Conservation (phyloP, 2,888 invertebrate species). For the Melanotus villosus region DNA sequence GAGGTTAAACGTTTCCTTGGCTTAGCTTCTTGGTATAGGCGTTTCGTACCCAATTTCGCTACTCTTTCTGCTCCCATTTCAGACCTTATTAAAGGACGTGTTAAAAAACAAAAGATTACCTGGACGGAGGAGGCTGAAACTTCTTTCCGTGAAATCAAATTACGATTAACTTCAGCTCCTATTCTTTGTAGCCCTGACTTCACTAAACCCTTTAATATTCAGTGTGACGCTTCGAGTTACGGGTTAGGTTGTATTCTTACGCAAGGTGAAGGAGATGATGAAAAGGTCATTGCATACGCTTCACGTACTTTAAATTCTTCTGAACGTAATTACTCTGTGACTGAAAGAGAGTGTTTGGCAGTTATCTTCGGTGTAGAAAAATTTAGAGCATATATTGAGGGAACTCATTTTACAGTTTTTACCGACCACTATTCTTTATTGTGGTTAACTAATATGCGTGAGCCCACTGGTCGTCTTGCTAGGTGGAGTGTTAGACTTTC, state of each 20-base stretch:
- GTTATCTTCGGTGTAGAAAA: constrained; percentile 38
- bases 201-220: constrained; percentile 51
- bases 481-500: constrained; percentile 47
- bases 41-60: constrained; percentile 55
- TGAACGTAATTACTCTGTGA: constrained; percentile 40
- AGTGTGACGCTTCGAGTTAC: constrained; percentile 52
- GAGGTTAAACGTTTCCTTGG: constrained; percentile 58
- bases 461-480: constrained; percentile 46
- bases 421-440: constrained; percentile 53
- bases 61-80: constrained; percentile 51
- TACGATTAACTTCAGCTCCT: constrained; percentile 51
- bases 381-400: constrained; percentile 40
- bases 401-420: constrained; percentile 48
- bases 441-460: constrained; percentile 44
- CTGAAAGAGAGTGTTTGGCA: constrained; percentile 39
- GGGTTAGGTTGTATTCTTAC: constrained; percentile 47
- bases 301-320: constrained; percentile 32
- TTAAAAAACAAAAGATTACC: constrained; percentile 44
- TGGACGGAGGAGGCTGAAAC: constrained; percentile 51
- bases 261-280: constrained; percentile 15
- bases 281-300: constrained; percentile 39
- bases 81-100: constrained; percentile 49
- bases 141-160: constrained; percentile 52
- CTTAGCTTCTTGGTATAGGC: constrained; percentile 54
- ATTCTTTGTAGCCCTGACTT: constrained; percentile 54